These are phyloP conservation scores for Heterotilapia buettikoferi DNA, from an alignment of 2,113 vertebrate species.

Conservation along the genomic window DNA sequence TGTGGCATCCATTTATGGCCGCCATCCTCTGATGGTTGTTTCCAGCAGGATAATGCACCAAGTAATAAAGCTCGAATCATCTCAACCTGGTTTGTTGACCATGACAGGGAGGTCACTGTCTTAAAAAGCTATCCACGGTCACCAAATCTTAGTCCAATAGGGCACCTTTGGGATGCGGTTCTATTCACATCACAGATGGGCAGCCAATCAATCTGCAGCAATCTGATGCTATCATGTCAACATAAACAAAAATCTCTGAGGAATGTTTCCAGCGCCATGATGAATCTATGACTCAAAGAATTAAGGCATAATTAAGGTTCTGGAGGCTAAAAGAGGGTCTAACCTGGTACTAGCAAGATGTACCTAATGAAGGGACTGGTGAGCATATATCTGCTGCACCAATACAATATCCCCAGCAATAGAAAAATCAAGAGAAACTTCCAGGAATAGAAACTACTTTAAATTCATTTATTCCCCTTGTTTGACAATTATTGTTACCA, in stretches of 20 bases:
- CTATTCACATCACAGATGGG: not conserved
- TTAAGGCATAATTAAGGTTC: not conserved
- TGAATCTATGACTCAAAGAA: not conserved
- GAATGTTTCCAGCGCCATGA: not conserved
- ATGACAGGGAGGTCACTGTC: not conserved
- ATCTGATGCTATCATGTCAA: not conserved
- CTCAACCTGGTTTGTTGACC: not conserved
- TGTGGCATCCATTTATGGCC: not conserved
- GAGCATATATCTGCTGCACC: not conserved
- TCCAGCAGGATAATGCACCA: not conserved
- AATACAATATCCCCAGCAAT: not conserved
- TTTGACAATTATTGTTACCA: not conserved
- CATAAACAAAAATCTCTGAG: not conserved
- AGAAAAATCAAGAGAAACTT: not conserved
- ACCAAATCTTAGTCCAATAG: not conserved
- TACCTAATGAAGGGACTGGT: not conserved
- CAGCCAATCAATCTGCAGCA: not conserved
- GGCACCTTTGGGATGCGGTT: not conserved
- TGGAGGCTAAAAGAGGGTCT: not conserved
- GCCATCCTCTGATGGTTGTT: not conserved
- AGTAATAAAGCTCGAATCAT: not conserved
- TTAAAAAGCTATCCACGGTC: not conserved
- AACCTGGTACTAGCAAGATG: not conserved
- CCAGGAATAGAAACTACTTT: not conserved
- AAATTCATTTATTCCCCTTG: not conserved